phyloP scores from a whole-genome alignment of 2,113 vertebrate genomes.

The Marmota monax region DNA sequence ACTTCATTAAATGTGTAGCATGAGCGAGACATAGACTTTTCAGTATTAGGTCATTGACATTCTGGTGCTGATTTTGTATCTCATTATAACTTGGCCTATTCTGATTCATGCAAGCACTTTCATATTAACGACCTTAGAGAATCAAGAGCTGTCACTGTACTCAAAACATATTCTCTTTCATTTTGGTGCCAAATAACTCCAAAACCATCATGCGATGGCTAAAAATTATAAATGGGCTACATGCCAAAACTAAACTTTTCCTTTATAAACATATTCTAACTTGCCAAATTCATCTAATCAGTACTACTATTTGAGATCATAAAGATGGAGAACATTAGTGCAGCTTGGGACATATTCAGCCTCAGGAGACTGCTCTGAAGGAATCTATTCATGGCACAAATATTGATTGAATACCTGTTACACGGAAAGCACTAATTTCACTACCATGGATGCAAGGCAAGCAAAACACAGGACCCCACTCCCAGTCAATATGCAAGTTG shows the following conservation, averaged over 20 bases:
- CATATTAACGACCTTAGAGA: neutral
- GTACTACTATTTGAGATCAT: neutral
- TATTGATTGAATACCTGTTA: neutral
- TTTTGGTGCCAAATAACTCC: constrained; percentile 14
- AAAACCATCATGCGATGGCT: neutral
- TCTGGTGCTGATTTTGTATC: neutral
- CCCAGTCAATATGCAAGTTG: neutral
- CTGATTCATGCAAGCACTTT: neutral
- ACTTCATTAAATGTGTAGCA: neutral
- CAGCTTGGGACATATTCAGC: neutral
- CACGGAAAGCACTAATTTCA: neutral
- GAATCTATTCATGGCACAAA: neutral
- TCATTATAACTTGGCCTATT: neutral
- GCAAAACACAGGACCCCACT: neutral
- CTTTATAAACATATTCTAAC: neutral
- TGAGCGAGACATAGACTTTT: neutral
- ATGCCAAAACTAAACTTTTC: neutral
- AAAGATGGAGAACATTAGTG: neutral
- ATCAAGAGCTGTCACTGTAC: neutral
- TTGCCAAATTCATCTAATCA: neutral
- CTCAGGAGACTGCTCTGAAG: neutral
- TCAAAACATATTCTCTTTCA: neutral
- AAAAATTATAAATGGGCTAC: neutral
- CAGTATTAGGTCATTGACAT: neutral
- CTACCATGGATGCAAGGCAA: neutral